These are phyloP conservation scores for Manis javanica DNA, from an alignment of 2,797 vertebrate species.

Conservation along the genomic window DNA sequence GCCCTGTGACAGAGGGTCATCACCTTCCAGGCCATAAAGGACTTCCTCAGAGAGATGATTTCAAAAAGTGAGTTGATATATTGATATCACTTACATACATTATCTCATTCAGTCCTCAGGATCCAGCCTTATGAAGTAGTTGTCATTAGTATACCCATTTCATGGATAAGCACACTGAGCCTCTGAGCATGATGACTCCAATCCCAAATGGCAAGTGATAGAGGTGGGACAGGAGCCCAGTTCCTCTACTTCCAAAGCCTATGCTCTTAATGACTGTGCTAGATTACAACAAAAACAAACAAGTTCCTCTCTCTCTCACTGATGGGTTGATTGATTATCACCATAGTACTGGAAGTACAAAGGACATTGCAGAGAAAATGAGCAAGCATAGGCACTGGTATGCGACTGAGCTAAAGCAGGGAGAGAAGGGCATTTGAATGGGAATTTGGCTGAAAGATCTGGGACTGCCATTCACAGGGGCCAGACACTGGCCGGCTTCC, in stretches of 20 bases:
- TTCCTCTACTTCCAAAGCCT: neutral
- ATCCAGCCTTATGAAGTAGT: neutral
- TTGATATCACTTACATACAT: neutral
- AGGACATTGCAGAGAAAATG: neutral
- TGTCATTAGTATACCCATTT: constrained; percentile 2
- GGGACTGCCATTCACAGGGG: neutral
- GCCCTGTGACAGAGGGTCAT: neutral
- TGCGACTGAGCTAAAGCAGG: neutral
- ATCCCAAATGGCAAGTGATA: neutral
- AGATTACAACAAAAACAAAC: neutral
- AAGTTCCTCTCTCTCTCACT: neutral
- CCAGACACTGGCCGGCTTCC: neutral
- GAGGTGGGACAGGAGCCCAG: neutral
- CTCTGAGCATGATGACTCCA: neutral
- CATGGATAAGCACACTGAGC: neutral
- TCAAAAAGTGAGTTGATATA: neutral
- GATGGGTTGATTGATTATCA: neutral
- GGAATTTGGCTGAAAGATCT: neutral
- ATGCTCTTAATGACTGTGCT: neutral
- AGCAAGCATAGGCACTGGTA: neutral
- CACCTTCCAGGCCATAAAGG: neutral
- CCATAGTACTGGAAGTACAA: neutral
- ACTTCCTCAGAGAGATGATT: neutral
- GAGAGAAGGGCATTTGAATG: neutral
- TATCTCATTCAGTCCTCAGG: neutral